Evolutionary conservation across 2,113 vertebrate genomes (phyloP).

Genomic region (Hypocryptadius cinnamomeus): DNA sequence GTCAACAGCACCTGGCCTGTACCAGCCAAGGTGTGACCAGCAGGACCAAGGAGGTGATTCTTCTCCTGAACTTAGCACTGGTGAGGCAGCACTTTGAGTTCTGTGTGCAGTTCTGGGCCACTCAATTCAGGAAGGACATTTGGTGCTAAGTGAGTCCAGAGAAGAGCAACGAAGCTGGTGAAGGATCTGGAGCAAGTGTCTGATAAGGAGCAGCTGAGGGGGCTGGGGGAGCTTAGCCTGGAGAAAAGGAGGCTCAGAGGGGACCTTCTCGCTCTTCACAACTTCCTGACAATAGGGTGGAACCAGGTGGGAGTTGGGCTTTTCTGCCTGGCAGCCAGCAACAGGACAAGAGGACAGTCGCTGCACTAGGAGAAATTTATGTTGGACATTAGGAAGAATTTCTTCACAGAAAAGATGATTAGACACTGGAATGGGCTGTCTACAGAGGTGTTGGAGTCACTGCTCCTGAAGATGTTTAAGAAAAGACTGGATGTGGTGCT

Average conservation of each 20-base stretch:
- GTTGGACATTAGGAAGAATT: not conserved
- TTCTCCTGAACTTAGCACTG: not conserved
- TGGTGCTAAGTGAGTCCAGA: not conserved
- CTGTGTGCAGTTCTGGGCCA: not conserved
- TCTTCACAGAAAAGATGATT: not conserved
- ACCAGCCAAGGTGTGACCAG: not conserved
- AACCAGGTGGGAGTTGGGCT: accelerated
- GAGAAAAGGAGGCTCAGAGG: not conserved
- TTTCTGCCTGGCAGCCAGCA: not conserved
- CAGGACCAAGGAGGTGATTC: not conserved
- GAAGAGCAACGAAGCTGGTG: not conserved
- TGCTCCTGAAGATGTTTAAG: not conserved
- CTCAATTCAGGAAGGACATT: not conserved
- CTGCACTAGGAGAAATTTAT: not conserved
- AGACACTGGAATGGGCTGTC: not conserved
- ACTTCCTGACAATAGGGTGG: not conserved
- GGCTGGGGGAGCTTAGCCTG: not conserved
- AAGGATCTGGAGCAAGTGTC: not conserved
- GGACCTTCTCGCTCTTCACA: not conserved
- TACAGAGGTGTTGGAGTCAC: not conserved
- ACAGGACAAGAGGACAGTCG: not conserved
- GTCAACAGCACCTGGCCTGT: not conserved
- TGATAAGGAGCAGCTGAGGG: not conserved
- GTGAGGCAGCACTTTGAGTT: not conserved
- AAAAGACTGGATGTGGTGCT: not conserved